Conservation (phyloP, 2,113 vertebrate genomes). For the Cinclus cinclus region DNA sequence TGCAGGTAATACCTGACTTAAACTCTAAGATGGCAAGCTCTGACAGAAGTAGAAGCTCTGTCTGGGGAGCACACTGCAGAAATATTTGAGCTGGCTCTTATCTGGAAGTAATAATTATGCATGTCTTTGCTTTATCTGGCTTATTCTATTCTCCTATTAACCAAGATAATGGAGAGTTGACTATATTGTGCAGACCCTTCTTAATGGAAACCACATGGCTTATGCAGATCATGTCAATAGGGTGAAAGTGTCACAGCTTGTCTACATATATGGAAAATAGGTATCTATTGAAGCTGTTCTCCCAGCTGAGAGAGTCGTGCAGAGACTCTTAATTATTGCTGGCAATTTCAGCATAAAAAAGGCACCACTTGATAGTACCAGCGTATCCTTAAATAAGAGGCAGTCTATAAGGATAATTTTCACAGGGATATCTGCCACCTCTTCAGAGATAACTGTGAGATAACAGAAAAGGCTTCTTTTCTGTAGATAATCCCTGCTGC, state of each 20-base stretch:
- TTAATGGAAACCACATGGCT: background rate
- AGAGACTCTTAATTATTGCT: background rate
- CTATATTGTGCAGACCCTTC: background rate
- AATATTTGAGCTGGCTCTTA: background rate
- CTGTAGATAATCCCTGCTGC: background rate
- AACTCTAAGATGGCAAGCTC: background rate
- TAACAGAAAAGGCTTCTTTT: background rate
- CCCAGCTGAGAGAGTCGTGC: background rate
- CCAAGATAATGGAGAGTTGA: constrained; percentile 29
- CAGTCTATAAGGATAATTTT: constrained; percentile 13
- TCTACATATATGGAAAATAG: constrained; percentile 6
- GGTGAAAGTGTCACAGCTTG: background rate
- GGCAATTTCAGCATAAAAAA: constrained; percentile 18
- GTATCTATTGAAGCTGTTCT: background rate
- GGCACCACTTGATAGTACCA: background rate
- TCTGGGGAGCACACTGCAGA: constrained; percentile 1
- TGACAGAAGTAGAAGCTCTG: constrained; percentile 21
- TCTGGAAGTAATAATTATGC: constrained; percentile 42
- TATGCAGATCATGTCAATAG: background rate
- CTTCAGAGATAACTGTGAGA: constrained; percentile 12
- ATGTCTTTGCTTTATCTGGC: constrained; percentile 45
- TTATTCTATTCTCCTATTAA: constrained; percentile 40
- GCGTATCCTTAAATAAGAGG: constrained; percentile 16
- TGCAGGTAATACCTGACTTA: constrained; percentile 21
- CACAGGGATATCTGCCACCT: constrained; percentile 1